Conservation (phyloP, 2,888 invertebrate genomes). For the Sinotaia quadrata region DNA sequence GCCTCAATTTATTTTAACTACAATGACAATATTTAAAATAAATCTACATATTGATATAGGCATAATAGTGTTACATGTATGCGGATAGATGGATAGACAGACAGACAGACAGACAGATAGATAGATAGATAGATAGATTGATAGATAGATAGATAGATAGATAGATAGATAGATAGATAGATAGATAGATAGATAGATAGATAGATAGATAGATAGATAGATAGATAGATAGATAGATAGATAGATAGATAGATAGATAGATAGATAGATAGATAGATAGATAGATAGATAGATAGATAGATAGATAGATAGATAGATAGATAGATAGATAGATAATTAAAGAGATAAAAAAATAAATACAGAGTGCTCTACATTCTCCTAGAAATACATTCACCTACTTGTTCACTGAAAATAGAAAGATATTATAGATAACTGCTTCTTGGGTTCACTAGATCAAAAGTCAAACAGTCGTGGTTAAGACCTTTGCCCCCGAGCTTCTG, state of each 20-base stretch:
- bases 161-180: neutral
- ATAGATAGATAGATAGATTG: neutral
- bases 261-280: neutral
- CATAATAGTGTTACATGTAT: no score
- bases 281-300: neutral
- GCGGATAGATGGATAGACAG: no score
- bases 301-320: neutral
- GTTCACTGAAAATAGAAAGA: no score
- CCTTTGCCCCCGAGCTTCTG: no score
- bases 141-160: neutral
- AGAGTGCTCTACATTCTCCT: no score
- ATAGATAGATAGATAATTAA: neutral
- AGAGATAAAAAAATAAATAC: neutral
- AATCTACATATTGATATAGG: no score
- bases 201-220: neutral
- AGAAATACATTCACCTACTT: no score
- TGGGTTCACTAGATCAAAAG: no score
- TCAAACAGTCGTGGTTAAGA: no score
- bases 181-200: neutral
- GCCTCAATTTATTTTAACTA: no score
- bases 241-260: neutral
- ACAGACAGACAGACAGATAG: conserved; percentile 1
- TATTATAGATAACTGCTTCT: no score
- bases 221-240: conserved; percentile 2
- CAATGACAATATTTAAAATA: no score